Evolutionary conservation across 2,113 vertebrate species (phyloP), one percentile per base, ranked within the genome.

Genomic region (Triplophysa rosa): DNA sequence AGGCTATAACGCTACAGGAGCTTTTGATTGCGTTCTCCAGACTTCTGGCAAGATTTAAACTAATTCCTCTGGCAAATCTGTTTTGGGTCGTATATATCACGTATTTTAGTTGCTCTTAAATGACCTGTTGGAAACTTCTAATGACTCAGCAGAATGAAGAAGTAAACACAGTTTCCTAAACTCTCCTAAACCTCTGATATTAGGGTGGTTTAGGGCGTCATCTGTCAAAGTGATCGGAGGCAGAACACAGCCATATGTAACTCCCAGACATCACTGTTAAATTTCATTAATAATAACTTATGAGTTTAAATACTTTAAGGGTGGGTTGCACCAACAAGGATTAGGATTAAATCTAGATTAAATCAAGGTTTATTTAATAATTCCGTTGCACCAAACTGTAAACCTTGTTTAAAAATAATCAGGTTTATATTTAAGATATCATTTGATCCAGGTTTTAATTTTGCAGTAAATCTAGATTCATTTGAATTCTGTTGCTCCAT

Each of bases 1-100:
- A 24, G 9, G 37, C 33, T 61, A 1, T 62, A 62, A 45, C 37
- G 17, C 56, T 21, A 26, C 7, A 11, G 71, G 56, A 45, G 71
- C 33, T 61, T 73, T 73, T 24, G 54, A 61, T 61, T 56, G 1
- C n/a, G 2, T 73, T 73, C 16, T 17, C 56, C 56, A 73, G 70
- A 61, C 37, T 14, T 70, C 49, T 71, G 21, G 54, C 56, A 24
- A 62, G 56, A 73, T 73, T 61, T 62, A n/a, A 61, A 12, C 49
- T 58, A 21, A 56, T 73, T 73, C 12, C 33, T 6, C 29, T 58
- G 11, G n/a, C 29, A 12, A 73, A 40, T 17, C 56, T 73, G 7
- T 59, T 73, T 59, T 73, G n/a, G 54, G 42, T 61, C 71, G 16
- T 61, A n/a, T n/a, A n/a, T n/a, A 73, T 73, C 37, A 9, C 71